These are phyloP conservation scores for Solenopsis invicta DNA, from an alignment of 1,140 invertebrate genomes.

Conservation along the genomic window DNA sequence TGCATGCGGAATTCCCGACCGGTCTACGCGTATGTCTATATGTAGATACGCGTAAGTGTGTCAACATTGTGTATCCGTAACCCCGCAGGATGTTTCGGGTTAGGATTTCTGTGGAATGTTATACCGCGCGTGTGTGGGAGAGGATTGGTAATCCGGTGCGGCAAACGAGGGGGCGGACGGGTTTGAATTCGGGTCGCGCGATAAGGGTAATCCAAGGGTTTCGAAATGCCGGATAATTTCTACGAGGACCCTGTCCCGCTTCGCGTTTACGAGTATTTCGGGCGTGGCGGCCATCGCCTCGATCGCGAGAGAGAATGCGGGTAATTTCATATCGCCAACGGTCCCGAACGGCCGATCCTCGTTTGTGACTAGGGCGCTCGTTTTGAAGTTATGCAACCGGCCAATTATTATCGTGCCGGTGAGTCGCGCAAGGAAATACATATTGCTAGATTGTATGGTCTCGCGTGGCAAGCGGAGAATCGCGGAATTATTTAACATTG, in stretches of 20 bases:
- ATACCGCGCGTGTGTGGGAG: constrained; percentile 30
- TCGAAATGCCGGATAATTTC: constrained; percentile 75
- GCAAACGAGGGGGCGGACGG: constrained; percentile 36
- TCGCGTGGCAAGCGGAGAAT: constrained; percentile 45
- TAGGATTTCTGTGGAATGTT: constrained; percentile 74
- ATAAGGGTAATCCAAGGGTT: constrained; percentile 76
- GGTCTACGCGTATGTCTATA: not conserved
- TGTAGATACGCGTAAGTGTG: constrained; percentile 21
- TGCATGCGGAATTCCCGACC: constrained; percentile 24
- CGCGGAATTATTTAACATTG: constrained; percentile 54
- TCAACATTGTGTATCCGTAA: constrained; percentile 67
- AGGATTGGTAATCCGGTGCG: constrained; percentile 65
- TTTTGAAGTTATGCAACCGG: constrained; percentile 57
- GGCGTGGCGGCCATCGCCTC: not conserved
- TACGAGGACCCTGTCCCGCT: constrained; percentile 69
- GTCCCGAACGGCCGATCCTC: constrained; percentile 59
- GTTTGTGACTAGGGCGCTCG: constrained; percentile 17
- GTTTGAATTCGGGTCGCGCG: constrained; percentile 73
- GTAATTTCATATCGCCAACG: constrained; percentile 60
- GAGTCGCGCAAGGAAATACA: constrained; percentile 45
- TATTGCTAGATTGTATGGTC: constrained; percentile 51
- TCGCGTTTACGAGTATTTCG: constrained; percentile 39
- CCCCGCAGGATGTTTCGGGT: constrained; percentile 70
- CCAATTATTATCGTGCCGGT: constrained; percentile 70
- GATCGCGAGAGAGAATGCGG: constrained; percentile 51